These are phyloP conservation scores for Pholis gunnellus DNA, from an alignment of 2,113 vertebrate species.

Conservation along the genomic window DNA sequence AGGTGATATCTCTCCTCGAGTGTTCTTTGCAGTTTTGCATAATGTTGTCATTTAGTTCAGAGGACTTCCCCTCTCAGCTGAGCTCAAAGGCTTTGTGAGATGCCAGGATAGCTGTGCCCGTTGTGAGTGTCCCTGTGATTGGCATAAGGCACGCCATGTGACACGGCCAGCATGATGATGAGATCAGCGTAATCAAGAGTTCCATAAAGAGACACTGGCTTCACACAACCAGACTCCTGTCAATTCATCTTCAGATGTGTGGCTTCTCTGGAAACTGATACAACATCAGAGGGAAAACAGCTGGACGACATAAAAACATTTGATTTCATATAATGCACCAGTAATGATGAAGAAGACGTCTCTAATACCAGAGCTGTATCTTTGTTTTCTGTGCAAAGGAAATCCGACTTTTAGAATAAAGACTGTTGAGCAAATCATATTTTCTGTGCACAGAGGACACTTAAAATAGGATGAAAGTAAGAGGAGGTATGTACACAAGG, in stretches of 20 bases:
- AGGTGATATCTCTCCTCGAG: neutral
- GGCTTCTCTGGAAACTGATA: conserved; percentile 18
- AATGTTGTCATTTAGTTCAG: neutral
- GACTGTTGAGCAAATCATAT: conserved; percentile 28
- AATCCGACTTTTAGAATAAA: conserved; percentile 29
- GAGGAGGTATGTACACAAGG: neutral
- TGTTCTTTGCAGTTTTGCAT: neutral
- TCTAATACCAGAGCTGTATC: conserved; percentile 1
- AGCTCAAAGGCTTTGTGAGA: conserved; percentile 39
- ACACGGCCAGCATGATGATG: conserved; percentile 66
- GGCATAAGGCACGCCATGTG: conserved; percentile 71
- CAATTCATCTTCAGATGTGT: conserved; percentile 21
- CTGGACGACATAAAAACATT: neutral
- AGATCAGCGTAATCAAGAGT: conserved; percentile 74
- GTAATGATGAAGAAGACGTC: neutral
- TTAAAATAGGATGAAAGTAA: neutral
- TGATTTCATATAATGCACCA: conserved; percentile 1
- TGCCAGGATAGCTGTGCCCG: conserved; percentile 36
- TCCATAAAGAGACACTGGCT: conserved; percentile 61
- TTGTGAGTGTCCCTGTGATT: conserved; percentile 63
- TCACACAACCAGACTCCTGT: conserved; percentile 36
- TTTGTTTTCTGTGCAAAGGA: conserved; percentile 24
- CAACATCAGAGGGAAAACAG: neutral
- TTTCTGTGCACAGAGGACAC: too few relatives aligned
- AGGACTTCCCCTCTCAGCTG: neutral